Base-by-base conservation (phyloP, 2,113 vertebrate genomes). In the Gorsachius goisagi region DNA sequence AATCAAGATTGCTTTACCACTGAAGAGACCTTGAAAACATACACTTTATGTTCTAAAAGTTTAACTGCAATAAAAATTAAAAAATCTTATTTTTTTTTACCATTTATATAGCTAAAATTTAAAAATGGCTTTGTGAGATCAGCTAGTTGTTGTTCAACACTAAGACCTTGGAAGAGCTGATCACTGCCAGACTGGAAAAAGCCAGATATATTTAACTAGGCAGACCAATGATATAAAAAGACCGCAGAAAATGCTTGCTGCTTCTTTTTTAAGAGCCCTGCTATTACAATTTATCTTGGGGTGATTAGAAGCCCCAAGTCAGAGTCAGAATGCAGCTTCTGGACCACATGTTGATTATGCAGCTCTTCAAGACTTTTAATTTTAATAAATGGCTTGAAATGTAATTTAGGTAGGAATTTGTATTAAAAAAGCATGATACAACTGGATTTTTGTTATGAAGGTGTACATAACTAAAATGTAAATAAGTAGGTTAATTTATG, bases 181-280 rank as follows among this genome's bases (percentile, higher is more conserved):
- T 69, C 30, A 85, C 13, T 58, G 7, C 7, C n/a, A 73, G 21
- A 58, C 14, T 44, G 45, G 37, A 75, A 62, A 59, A 49, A 67
- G 0, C 0, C 0, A 72, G 20, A 88, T 72, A 52, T 27, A 69
- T 39, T 78, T 12, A 75, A 9, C 19, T 32, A 41, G 11, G 7
- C 5, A 72, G 23, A 84, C 15, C 12, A 63, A 37, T 9, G 24
- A 39, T 7, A 67, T n/a, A 73, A 55, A 88, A 93, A 59, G 12
- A 15, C 27, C 14, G 37, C 24, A 58, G 41, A 84, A 87, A 80
- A 72, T 37, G 2, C 3, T 72, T 60, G 7, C 23, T 80, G 5
- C 3, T 44, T 60, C 39, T 53, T 73, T 62, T 71, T 41, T 20
- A 41, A 75, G 75, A 72, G 11, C 6, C 2, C 8, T 11, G 15